Conservation (phyloP, 2,113 vertebrate genomes). For the Bubo blakistoni region DNA sequence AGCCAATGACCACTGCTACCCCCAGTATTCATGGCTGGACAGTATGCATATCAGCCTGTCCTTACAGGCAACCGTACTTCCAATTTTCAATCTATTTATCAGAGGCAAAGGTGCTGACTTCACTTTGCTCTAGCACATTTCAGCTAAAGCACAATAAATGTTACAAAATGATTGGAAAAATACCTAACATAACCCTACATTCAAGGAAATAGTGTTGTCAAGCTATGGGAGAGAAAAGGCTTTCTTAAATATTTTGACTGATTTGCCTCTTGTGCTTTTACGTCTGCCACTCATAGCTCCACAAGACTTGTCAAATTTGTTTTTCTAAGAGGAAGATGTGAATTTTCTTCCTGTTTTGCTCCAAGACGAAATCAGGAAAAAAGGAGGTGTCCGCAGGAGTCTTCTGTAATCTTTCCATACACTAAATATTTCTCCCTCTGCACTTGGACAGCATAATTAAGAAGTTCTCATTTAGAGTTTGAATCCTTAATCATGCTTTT, state of each 20-base stretch:
- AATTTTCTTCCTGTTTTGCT: conserved; percentile 1
- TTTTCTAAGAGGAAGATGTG: background rate
- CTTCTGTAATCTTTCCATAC: background rate
- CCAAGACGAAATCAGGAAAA: background rate
- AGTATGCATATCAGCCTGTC: background rate
- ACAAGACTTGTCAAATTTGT: background rate
- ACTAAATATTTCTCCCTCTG: background rate
- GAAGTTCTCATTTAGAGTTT: conserved; percentile 1
- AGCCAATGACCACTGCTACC: background rate
- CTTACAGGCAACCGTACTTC: background rate
- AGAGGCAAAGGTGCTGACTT: background rate
- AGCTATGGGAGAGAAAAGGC: background rate
- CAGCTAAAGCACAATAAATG: background rate
- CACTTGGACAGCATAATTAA: background rate
- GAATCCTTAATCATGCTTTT: conserved; percentile 26
- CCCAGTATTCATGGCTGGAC: background rate
- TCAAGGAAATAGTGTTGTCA: conserved; percentile 17
- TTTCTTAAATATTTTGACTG: conserved; percentile 1
- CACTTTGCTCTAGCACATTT: background rate
- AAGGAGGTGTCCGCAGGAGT: background rate
- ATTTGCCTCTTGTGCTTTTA: background rate
- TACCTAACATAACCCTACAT: background rate
- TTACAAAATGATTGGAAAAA: background rate
- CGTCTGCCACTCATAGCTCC: conserved; percentile 5
- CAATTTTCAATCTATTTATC: background rate